These are phyloP conservation scores for Nudaria mundana DNA, from an alignment of 2,888 invertebrate genomes.

Conservation along the genomic window DNA sequence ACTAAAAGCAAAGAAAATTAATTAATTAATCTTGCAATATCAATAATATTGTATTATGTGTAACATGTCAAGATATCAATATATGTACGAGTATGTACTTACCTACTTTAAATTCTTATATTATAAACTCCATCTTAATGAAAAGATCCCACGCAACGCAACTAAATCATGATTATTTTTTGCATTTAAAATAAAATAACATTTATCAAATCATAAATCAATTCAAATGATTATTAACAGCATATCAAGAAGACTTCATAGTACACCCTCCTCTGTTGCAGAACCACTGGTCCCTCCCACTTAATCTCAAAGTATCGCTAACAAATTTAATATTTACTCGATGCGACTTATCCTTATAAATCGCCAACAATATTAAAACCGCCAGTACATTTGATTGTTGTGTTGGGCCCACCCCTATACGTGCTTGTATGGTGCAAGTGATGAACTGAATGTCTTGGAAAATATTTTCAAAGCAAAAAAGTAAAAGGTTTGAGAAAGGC, in stretches of 20 bases:
- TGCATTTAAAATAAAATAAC: too few species aligned
- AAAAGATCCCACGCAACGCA: too few species aligned
- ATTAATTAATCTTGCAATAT: too few species aligned
- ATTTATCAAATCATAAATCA: background rate
- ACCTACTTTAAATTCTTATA: too few species aligned
- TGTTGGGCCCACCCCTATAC: slow-evolving; percentile 56
- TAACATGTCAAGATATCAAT: too few species aligned
- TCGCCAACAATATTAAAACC: slow-evolving; percentile 80
- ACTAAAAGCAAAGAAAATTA: too few species aligned
- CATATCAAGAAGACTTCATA: slow-evolving; percentile 20
- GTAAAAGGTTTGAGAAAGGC: too few species aligned
- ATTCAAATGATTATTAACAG: background rate
- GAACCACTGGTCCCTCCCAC: slow-evolving; percentile 55
- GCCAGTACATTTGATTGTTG: slow-evolving; percentile 75
- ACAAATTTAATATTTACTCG: slow-evolving; percentile 81
- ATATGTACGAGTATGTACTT: too few species aligned
- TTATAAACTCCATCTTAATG: too few species aligned
- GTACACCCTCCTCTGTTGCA: slow-evolving; percentile 16
- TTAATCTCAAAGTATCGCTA: slow-evolving; percentile 76
- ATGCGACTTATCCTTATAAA: slow-evolving; percentile 79
- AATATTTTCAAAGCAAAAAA: background rate
- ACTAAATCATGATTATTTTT: too few species aligned
- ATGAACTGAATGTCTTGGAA: slow-evolving; percentile 12
- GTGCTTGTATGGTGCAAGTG: slow-evolving; percentile 37
- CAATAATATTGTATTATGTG: too few species aligned